Base-by-base conservation (phyloP, 2,113 vertebrate species). In the Puffinus mauretanicus region DNA sequence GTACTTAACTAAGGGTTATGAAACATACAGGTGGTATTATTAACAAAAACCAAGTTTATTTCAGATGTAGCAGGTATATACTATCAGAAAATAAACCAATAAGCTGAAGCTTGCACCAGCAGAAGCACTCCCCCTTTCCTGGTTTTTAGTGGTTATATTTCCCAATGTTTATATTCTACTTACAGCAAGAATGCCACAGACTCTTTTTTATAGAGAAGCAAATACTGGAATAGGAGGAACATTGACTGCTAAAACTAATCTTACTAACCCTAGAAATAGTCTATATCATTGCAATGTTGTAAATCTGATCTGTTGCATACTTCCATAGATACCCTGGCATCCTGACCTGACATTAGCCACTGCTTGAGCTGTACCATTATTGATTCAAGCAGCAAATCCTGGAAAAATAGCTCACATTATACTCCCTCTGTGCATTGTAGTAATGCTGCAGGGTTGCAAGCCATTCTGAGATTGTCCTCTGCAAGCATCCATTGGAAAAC, bases 391-490 rank as follows among this genome's bases (percentile, higher is more conserved):
- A 82, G 75, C n/a, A 52, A 3, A 17, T 86, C 46, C 69, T 70
- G 46, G 52, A 44, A n/a, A 40, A 22, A 64, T 1, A 0, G 0
- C 51, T 66, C 70, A 20, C 29, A 2, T 0, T 6, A 22, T 5
- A 11, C 36, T 49, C 58, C 49, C 61, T 10, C 7, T 14, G 42
- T 10, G 38, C 30, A 3, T 2, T n/a, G 86, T 6, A 46, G 36
- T 7, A 16, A 42, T 8, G 16, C 75, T 73, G 54, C 34, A 47
- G 17, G 11, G 24, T 6, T 64, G 18, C 34, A 16, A 58, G 26
- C 12, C 60, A 12, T 21, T 26, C 13, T 0, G 5, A 42, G 46
- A 42, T 8, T 2, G 0, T 4, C n/a, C 51, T n/a, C 17, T 76
- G 54, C 57, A 58, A 66, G 46, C 51, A 66, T 6, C 29, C 26